phyloP scores from a whole-genome alignment of 2,888 invertebrate species.

The Cryptus armator region DNA sequence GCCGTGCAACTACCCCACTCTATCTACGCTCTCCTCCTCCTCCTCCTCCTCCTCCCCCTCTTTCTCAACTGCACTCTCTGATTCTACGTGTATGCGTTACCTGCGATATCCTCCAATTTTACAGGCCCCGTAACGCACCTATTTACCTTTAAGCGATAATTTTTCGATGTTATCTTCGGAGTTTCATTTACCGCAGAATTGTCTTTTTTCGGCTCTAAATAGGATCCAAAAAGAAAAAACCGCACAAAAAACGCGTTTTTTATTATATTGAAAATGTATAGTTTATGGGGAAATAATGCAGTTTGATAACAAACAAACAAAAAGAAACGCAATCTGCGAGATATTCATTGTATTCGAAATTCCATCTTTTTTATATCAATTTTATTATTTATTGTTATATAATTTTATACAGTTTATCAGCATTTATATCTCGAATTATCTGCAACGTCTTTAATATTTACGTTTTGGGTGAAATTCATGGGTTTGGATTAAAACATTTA shows the following conservation, averaged over 20 bases:
- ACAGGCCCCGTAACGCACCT: not conserved
- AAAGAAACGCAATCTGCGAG: too few relatives aligned
- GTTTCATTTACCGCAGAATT: not conserved
- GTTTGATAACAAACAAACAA: too few relatives aligned
- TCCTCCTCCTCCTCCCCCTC: too few relatives aligned
- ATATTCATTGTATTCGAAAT: too few relatives aligned
- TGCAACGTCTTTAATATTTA: too few relatives aligned
- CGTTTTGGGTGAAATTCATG: not conserved
- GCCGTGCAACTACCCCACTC: conserved; percentile 59
- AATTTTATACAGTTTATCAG: too few relatives aligned
- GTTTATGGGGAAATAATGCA: not conserved
- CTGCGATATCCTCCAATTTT: conserved; percentile 14
- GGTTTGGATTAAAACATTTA: not conserved
- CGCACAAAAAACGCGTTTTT: not conserved
- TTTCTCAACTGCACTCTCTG: conserved; percentile 27
- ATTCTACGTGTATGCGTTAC: conserved; percentile 11
- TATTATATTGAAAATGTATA: not conserved
- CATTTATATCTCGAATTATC: too few relatives aligned
- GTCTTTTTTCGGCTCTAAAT: not conserved
- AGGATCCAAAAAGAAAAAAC: too few relatives aligned
- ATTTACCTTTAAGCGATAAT: conserved; percentile 29
- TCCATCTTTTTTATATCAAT: too few relatives aligned
- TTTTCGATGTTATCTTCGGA: not conserved
- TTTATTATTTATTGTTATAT: too few relatives aligned
- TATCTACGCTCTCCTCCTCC: conserved; percentile 25